phyloP scores from a whole-genome alignment of 2,797 vertebrate genomes.

The Taeniopygia guttata region DNA sequence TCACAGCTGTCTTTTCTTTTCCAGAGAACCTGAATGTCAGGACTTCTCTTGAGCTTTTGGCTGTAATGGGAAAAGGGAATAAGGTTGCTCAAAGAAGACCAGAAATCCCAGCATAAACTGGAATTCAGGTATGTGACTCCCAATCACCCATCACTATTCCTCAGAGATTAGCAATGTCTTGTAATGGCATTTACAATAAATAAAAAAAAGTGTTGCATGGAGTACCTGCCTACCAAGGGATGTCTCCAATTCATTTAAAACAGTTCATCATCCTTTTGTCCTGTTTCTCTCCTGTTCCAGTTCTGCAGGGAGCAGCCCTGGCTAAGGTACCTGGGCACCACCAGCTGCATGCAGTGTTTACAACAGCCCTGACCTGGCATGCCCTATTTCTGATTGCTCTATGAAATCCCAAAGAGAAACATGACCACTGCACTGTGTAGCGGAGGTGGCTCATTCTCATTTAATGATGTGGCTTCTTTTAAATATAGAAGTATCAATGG shows the following conservation, averaged over 20 bases:
- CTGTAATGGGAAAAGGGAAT: background rate
- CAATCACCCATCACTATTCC: background rate
- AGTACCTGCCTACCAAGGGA: background rate
- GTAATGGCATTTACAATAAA: background rate
- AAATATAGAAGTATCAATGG: slow-evolving; percentile 39
- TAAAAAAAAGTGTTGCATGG: background rate
- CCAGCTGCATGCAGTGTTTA: background rate
- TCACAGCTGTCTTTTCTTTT: background rate
- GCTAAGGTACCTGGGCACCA: background rate
- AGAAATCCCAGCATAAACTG: background rate
- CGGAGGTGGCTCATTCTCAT: background rate
- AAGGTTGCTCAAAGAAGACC: background rate
- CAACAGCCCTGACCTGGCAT: background rate
- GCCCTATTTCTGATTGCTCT: background rate
- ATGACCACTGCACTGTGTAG: fast-evolving
- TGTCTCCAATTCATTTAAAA: background rate
- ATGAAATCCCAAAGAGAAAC: background rate
- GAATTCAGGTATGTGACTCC: background rate
- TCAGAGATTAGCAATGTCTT: background rate
- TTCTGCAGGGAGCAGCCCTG: background rate
- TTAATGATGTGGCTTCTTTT: slow-evolving; percentile 34
- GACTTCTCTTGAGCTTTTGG: background rate
- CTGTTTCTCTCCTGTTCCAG: background rate
- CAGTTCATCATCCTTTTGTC: background rate
- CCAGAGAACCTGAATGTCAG: background rate